A percentile compares a stretch with the other conserved stretches of the same genome.
These are phyloP conservation scores for Sebastolobus alascanus DNA, from an alignment of 2,797 vertebrate genomes.

Conservation along the genomic window DNA sequence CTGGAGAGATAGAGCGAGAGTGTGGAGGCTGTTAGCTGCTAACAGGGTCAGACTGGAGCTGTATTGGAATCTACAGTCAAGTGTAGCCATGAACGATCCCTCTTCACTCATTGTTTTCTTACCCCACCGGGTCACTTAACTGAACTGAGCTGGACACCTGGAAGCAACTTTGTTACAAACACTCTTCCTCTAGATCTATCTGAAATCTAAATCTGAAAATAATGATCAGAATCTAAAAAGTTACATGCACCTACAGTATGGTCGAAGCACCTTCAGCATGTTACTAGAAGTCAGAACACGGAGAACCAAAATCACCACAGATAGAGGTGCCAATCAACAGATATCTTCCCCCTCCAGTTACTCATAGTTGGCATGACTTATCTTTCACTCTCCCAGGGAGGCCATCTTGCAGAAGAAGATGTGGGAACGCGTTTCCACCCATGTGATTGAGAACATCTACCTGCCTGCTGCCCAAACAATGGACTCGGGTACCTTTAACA, in stretches of 20 bases:
- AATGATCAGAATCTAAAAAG: neutral
- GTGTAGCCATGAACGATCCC: conserved; percentile 18
- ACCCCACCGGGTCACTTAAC: conserved; percentile 10
- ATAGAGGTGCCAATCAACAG: neutral
- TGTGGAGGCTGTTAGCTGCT: conserved; percentile 50
- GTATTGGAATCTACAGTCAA: conserved; percentile 53
- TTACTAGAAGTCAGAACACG: neutral
- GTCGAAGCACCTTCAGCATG: neutral
- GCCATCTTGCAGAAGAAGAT: conserved; percentile 96
- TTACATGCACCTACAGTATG: neutral
- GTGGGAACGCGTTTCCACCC: conserved; percentile 98
- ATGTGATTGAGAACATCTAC: conserved; percentile 99
- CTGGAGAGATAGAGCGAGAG: conserved; percentile 30
- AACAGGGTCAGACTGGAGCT: conserved; percentile 53
- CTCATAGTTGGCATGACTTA: neutral
- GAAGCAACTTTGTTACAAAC: conserved; percentile 5
- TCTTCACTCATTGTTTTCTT: conserved; percentile 42
- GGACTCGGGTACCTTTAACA: conserved; percentile 98
- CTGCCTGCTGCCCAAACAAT: conserved; percentile 96
- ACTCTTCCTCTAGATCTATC: conserved; percentile 13
- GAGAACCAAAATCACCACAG: neutral
- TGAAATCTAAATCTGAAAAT: conserved; percentile 3
- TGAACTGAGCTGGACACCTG: neutral
- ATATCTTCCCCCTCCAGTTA: neutral
- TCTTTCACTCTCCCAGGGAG: conserved; percentile 86